Conservation (phyloP, 2,797 vertebrate genomes). For the Microchirus variegatus region DNA sequence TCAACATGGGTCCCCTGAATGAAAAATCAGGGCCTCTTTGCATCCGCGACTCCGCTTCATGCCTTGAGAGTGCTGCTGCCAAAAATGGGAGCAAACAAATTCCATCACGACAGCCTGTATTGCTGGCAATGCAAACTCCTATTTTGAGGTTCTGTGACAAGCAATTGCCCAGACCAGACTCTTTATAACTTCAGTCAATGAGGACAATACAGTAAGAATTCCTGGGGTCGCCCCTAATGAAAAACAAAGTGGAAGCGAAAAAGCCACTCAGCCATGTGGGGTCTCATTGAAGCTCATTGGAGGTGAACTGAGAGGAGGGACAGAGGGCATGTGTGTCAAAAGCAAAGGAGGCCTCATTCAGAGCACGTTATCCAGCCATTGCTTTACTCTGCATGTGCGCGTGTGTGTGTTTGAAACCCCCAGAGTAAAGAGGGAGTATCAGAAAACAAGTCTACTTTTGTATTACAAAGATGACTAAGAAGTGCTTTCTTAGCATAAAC, state of each 20-base stretch:
- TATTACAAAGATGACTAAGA: slow-evolving; percentile 14
- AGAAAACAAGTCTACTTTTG: slow-evolving; percentile 30
- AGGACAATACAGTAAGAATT: slow-evolving; percentile 56
- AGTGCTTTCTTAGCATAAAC: slow-evolving; percentile 17
- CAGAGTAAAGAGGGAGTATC: slow-evolving; percentile 35
- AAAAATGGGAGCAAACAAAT: slow-evolving; percentile 39
- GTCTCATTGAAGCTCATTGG: slow-evolving; percentile 66
- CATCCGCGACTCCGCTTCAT: slow-evolving; percentile 21
- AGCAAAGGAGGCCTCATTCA: slow-evolving; percentile 84
- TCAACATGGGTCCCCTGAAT: slow-evolving; percentile 44
- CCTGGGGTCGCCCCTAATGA: slow-evolving; percentile 56
- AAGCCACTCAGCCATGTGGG: slow-evolving; percentile 69
- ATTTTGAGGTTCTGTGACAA: slow-evolving; percentile 51
- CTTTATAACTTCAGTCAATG: slow-evolving; percentile 55
- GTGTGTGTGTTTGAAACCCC: slow-evolving; percentile 71
- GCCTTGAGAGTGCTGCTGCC: slow-evolving; percentile 32
- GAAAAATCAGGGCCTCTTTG: slow-evolving; percentile 35
- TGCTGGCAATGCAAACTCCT: slow-evolving; percentile 27
- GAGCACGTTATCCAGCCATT: slow-evolving; percentile 79
- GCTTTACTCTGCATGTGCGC: slow-evolving; percentile 57
- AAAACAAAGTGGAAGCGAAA: slow-evolving; percentile 72
- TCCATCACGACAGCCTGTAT: slow-evolving; percentile 35
- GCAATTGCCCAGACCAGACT: slow-evolving; percentile 30
- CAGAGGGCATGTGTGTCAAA: slow-evolving; percentile 39
- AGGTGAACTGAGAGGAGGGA: slow-evolving; percentile 68